A percentile compares a stretch with the other conserved stretches of the same genome.
Conservation (phyloP, 2,113 vertebrate species). For the Dermatemys mawii region DNA sequence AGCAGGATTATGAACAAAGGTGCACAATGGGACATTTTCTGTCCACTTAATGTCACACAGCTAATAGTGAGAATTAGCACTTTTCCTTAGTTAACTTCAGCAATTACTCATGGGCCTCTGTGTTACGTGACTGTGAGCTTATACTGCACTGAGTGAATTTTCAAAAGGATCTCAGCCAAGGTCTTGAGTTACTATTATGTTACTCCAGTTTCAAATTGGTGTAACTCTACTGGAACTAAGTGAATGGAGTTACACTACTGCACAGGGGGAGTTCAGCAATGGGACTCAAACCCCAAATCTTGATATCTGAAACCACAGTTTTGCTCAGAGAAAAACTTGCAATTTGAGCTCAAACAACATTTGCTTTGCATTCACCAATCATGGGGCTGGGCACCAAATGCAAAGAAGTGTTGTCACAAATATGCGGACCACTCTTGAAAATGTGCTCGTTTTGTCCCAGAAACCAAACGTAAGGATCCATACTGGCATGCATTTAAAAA, state of each 20-base stretch:
- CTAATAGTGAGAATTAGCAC: neutral
- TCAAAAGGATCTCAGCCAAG: neutral
- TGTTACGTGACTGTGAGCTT: neutral
- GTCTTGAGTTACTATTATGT: neutral
- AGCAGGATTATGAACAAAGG: neutral
- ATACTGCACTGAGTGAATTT: neutral
- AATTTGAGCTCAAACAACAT: neutral
- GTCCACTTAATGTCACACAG: neutral
- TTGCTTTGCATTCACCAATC: neutral
- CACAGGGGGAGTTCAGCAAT: neutral
- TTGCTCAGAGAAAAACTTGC: neutral
- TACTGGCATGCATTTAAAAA: neutral
- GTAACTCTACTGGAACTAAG: neutral
- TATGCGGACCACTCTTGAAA: neutral
- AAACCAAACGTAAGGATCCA: neutral
- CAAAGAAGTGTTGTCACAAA: neutral
- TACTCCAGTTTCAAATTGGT: neutral
- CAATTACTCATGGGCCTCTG: neutral
- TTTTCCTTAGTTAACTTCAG: neutral
- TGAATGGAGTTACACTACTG: neutral
- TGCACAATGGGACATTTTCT: neutral
- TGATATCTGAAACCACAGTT: neutral
- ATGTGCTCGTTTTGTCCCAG: neutral
- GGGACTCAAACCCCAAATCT: neutral
- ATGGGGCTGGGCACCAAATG: neutral